Conservation (phyloP, 2,113 vertebrate genomes). For the Gadus macrocephalus region DNA sequence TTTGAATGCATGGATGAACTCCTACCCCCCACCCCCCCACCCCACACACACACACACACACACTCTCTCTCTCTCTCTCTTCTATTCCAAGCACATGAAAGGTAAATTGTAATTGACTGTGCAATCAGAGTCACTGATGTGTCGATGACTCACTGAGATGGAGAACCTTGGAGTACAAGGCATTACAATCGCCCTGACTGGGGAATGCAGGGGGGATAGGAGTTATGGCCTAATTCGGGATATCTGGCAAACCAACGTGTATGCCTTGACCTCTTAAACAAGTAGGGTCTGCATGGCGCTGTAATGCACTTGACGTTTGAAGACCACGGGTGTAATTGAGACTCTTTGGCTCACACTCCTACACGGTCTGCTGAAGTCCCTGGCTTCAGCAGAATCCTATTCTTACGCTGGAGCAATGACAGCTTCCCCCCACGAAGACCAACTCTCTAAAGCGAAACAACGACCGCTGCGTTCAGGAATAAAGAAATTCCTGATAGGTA, state of each 20-base stretch:
- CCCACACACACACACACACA: too few relatives aligned
- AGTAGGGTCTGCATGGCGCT: conserved; percentile 38
- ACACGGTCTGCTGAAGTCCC: conserved; percentile 43
- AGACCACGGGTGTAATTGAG: conserved; percentile 48
- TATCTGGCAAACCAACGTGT: conserved; percentile 56
- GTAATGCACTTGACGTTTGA: conserved; percentile 42
- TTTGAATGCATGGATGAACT: conserved; percentile 68
- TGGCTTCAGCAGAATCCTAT: conserved; percentile 22
- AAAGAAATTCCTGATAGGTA: too few relatives aligned
- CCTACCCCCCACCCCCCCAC: conserved; percentile 4
- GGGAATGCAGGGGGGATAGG: conserved; percentile 54
- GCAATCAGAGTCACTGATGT: conserved; percentile 64
- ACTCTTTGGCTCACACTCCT: conserved; percentile 49
- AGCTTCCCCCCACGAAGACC: too few relatives aligned
- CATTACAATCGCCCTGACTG: conserved; percentile 42
- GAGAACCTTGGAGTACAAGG: conserved; percentile 59
- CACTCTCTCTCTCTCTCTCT: conserved; percentile 34
- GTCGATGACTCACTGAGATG: conserved; percentile 59
- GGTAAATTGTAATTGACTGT: conserved; percentile 75
- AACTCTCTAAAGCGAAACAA: too few relatives aligned
- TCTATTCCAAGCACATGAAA: conserved; percentile 54
- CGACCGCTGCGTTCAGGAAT: too few relatives aligned
- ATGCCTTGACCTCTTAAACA: conserved; percentile 56
- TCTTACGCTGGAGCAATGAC: too few relatives aligned
- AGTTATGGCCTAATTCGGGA: conserved; percentile 52